Evolutionary conservation across 2,888 invertebrate species (phyloP).

Genomic region (Matsumyia berberina): DNA sequence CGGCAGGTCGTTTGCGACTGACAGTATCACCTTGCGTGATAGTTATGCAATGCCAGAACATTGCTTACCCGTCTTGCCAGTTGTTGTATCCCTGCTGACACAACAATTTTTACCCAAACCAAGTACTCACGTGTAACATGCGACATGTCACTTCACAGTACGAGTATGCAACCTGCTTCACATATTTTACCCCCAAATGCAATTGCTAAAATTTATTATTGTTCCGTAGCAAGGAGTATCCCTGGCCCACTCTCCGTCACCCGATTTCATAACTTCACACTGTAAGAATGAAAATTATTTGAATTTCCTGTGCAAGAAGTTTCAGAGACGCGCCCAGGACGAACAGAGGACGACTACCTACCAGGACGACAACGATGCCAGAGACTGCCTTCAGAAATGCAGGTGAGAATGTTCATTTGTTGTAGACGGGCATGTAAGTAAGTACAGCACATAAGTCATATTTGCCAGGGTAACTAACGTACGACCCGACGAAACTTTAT

Average conservation of each 20-base stretch:
- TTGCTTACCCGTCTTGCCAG: neutral
- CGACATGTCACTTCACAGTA: constrained; percentile 23
- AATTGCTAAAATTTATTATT: constrained; percentile 56
- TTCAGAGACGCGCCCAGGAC: constrained; percentile 29
- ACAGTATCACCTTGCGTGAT: neutral
- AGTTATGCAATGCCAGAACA: neutral
- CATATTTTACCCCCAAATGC: constrained; percentile 51
- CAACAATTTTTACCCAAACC: neutral
- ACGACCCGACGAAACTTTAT: constrained; percentile 31
- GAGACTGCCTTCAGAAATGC: constrained; percentile 55
- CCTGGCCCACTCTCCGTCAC: neutral
- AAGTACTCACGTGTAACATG: constrained; percentile 47
- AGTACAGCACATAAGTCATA: constrained; percentile 69
- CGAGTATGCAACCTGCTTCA: constrained; percentile 15
- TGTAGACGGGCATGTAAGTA: constrained; percentile 49
- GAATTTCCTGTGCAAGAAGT: constrained; percentile 57
- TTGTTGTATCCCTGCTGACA: constrained; percentile 1
- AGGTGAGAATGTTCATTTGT: constrained; percentile 69
- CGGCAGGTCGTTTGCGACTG: too few relatives aligned
- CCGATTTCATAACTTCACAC: constrained; percentile 33
- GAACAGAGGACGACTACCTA: constrained; percentile 12
- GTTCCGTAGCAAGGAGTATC: constrained; percentile 36
- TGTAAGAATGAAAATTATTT: constrained; percentile 55
- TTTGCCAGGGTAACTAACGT: constrained; percentile 55
- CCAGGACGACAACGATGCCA: constrained; percentile 23